Percentiles rank a stretch among this genome's conserved stretches.
Conservation (phyloP, 1,140 invertebrate species). For the Pseudomyrmex dendroicus region DNA sequence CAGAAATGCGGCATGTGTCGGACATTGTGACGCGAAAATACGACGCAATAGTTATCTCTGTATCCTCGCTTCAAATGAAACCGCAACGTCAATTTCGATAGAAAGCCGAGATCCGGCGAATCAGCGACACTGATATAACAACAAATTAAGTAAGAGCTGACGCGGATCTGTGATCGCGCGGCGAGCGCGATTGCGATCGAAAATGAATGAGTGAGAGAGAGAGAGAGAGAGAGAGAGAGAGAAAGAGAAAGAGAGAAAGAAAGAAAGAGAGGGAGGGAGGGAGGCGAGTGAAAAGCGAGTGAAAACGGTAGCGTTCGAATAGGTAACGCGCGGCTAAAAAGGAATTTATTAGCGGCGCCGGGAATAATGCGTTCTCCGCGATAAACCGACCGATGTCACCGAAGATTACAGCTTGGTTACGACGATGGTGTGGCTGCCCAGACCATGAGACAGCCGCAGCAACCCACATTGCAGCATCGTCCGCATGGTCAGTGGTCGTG, state of each 20-base stretch:
- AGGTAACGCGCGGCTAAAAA: conserved; percentile 73
- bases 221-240: conserved; percentile 43
- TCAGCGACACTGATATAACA: neutral
- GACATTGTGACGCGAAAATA: neutral
- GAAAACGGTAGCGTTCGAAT: conserved; percentile 73
- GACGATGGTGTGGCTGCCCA: conserved; percentile 80
- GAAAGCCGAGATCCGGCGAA: neutral
- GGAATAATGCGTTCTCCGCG: conserved; percentile 78
- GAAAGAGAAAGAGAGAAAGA: conserved; percentile 37
- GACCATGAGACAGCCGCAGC: conserved; percentile 50
- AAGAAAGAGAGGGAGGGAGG: conserved; percentile 8
- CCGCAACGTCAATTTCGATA: neutral
- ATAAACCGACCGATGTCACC: conserved; percentile 82
- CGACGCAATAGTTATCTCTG: neutral
- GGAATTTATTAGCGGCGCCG: conserved; percentile 83
- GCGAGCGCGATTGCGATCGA: too few species aligned
- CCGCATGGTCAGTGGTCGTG: conserved; percentile 57
- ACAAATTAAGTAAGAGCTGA: conserved; percentile 60
- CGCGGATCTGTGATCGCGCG: too few species aligned
- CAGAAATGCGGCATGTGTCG: neutral
- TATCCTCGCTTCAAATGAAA: neutral
- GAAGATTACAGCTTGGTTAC: conserved; percentile 82
- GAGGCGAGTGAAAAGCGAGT: neutral
- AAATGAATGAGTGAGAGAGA: neutral
- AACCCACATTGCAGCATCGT: conserved; percentile 61